Percentiles rank a stretch among this genome's conserved stretches.
phyloP scores from a whole-genome alignment of 2,888 invertebrate genomes.

The Lepidocyrtinus sp. region DNA sequence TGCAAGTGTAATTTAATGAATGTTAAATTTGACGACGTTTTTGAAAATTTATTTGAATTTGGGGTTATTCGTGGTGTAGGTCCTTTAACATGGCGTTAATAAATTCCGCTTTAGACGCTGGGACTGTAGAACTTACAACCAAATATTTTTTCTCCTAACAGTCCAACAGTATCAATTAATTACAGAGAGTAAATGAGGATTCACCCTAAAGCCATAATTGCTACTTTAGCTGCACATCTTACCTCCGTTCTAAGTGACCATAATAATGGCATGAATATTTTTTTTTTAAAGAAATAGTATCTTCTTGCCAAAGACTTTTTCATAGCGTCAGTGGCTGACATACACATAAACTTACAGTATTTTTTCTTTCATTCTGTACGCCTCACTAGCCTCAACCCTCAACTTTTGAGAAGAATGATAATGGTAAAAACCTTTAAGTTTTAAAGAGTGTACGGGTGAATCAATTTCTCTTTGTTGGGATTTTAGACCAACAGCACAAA shows the following conservation, averaged over 20 bases:
- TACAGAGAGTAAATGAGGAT: not conserved
- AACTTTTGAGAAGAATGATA: too few species aligned
- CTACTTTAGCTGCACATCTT: not conserved
- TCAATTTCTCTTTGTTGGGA: not conserved
- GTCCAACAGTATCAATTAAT: not conserved
- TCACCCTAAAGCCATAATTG: not conserved
- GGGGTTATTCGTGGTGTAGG: too few species aligned
- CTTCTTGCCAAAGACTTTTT: not conserved
- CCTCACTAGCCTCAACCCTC: too few species aligned
- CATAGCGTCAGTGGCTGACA: not conserved
- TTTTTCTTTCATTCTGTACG: not conserved
- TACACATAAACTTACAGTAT: not conserved
- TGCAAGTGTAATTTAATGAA: too few species aligned
- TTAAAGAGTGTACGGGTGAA: too few species aligned
- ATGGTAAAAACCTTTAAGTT: too few species aligned
- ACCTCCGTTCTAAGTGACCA: not conserved
- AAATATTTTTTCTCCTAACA: not conserved
- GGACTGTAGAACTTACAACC: too few species aligned
- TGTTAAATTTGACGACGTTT: too few species aligned
- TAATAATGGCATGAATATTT: not conserved
- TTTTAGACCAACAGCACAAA: not conserved
- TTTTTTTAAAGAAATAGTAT: not conserved
- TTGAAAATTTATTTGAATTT: too few species aligned
- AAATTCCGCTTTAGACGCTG: too few species aligned
- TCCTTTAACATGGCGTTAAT: too few species aligned